Conservation (phyloP, 2,113 vertebrate species). For the Pampusana beccarii region DNA sequence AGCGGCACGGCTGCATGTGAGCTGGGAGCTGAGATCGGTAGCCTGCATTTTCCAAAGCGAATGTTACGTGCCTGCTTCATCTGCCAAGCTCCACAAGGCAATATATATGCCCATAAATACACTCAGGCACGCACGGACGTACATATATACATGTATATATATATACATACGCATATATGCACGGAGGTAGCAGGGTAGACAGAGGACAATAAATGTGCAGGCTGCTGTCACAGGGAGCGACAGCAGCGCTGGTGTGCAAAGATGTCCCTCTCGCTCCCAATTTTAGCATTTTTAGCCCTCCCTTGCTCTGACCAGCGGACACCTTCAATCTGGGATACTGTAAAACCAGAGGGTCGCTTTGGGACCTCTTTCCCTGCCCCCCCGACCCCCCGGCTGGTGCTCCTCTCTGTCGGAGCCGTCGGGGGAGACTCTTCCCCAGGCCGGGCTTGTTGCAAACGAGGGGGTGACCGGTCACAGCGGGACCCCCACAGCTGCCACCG, state of each 20-base stretch:
- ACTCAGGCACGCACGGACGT: accelerated
- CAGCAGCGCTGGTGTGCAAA: background rate
- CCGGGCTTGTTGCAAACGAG: accelerated
- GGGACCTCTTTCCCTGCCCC: background rate
- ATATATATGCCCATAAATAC: background rate
- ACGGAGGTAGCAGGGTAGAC: accelerated
- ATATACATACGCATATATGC: no score
- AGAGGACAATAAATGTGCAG: background rate
- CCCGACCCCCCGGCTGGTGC: background rate
- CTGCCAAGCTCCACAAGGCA: background rate
- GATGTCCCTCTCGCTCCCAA: background rate
- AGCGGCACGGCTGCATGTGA: background rate
- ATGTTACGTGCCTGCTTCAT: background rate
- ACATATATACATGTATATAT: no score
- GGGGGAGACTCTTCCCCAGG: accelerated
- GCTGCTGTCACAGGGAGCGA: background rate
- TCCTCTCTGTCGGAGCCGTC: accelerated
- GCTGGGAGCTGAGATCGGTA: background rate
- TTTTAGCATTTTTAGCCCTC: background rate
- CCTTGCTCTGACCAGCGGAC: background rate
- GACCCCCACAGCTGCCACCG: background rate
- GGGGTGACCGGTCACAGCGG: accelerated
- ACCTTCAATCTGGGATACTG: background rate
- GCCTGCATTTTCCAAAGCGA: background rate
- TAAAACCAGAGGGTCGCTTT: background rate